A percentile compares a stretch with the other conserved stretches of the same genome.
phyloP scores from a whole-genome alignment of 2,113 vertebrate genomes.

The Limanda limanda region DNA sequence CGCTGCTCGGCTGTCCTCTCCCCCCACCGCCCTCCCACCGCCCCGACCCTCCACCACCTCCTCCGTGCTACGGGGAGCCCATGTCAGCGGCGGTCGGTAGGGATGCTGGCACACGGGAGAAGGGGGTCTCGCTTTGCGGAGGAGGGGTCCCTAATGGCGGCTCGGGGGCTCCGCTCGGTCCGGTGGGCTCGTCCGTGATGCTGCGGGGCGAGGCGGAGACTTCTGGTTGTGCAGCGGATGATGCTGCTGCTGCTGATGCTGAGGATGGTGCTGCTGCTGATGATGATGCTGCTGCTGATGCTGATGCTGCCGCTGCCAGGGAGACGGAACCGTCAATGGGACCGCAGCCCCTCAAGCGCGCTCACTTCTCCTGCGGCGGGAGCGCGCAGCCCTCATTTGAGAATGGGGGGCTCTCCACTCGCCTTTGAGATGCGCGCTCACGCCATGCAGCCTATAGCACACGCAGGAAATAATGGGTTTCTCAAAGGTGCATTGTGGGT shows the following conservation, averaged over 20 bases:
- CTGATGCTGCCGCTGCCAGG: slow-evolving; percentile 82
- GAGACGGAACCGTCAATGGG: slow-evolving; percentile 87
- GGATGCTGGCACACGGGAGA: slow-evolving; percentile 64
- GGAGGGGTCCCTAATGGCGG: slow-evolving; percentile 44
- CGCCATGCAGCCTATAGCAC: slow-evolving; percentile 48
- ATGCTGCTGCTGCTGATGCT: slow-evolving; percentile 63
- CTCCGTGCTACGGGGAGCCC: slow-evolving; percentile 84
- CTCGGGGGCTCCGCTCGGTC: slow-evolving; percentile 53
- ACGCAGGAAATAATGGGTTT: slow-evolving; percentile 53
- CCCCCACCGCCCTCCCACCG: slow-evolving; percentile 76
- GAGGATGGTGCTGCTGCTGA: slow-evolving; percentile 53
- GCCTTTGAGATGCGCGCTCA: slow-evolving; percentile 67
- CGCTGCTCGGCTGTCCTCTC: slow-evolving; percentile 76
- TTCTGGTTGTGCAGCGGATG: slow-evolving; percentile 70
- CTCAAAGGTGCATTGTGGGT: slow-evolving; percentile 40
- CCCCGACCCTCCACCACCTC: slow-evolving; percentile 80
- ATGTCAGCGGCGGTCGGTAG: slow-evolving; percentile 80
- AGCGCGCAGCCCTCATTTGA: slow-evolving; percentile 84
- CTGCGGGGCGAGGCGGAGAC: slow-evolving; percentile 82
- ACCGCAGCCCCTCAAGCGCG: slow-evolving; percentile 87
- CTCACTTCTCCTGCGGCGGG: slow-evolving; percentile 74
- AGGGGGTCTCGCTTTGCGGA: slow-evolving; percentile 48
- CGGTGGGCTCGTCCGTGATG: slow-evolving; percentile 44
- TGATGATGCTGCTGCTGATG: slow-evolving; percentile 72
- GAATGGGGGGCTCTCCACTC: slow-evolving; percentile 82